Evolutionary conservation across 2,888 invertebrate species (phyloP), one percentile per base, ranked within the genome.

Genomic region (Stegophylla sp.): DNA sequence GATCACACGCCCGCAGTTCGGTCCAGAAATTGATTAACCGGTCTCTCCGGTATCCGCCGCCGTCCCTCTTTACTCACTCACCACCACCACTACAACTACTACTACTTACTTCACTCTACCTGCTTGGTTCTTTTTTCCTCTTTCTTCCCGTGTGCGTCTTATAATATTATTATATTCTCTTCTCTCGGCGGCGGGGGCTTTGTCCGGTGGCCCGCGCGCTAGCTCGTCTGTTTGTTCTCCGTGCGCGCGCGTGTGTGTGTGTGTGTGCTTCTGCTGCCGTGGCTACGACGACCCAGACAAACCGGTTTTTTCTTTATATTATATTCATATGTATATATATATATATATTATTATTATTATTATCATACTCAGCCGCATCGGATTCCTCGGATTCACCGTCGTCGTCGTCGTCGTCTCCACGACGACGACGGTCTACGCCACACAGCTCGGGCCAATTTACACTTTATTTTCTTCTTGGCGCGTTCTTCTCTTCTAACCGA

Each of bases 21-120:
- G 61, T 79, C 61, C 63, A 79, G 79, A 79, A 79, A 79, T 79
- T 79, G 79, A 79, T 79, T 79, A 79, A 79, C 79, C 79, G 79
- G 79, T 79, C 71, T 59, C 67, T 69, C 71, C 59, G 61, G 77
- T 77, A 66, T 43, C n/a, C 59, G 56, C 51, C n/a, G n/a, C 28
- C 7, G 23, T 69, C 48, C 23, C 43, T 69, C 48, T 23, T 26
- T 28, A 28, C 20, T 56, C 23, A n/a, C 43, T 69, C 20, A 5
- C 13, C n/a, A n/a, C n/a, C n/a, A n/a, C n/a, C n/a, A n/a, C n/a
- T n/a, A n/a, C n/a, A n/a, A n/a, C n/a, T n/a, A n/a, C n/a, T n/a
- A n/a, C n/a, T n/a, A n/a, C n/a, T n/a, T n/a, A n/a, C n/a, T n/a
- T 51, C 28, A 20, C 45, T 15, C 45, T n/a, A 15, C 45, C 59